Conservation (phyloP, 2,888 invertebrate species). For the Uloborus plumipes region DNA sequence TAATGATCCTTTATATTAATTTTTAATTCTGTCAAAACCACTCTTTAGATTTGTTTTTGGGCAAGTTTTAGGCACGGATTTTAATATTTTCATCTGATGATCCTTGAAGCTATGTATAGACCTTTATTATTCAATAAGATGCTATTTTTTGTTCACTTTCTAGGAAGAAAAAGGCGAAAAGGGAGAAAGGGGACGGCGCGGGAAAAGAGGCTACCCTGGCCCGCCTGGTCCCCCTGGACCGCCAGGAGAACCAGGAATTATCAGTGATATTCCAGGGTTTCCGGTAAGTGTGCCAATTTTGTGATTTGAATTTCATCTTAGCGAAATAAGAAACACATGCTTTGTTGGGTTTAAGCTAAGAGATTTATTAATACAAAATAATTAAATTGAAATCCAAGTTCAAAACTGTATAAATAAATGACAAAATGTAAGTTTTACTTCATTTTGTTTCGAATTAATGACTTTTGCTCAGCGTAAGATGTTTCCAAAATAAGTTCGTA, state of each 20-base stretch:
- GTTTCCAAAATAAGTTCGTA: too few relatives aligned
- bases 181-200: constrained; percentile 75
- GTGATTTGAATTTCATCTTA: too few relatives aligned
- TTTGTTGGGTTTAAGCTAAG: too few relatives aligned
- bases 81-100: neutral
- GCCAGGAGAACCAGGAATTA: constrained; percentile 71
- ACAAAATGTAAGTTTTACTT: neutral
- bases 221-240: constrained; percentile 69
- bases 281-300: constrained; percentile 76
- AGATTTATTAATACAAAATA: too few relatives aligned
- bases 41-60: too few relatives aligned
- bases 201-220: constrained; percentile 76
- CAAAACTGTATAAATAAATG: too few relatives aligned
- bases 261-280: constrained; percentile 84
- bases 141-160: neutral
- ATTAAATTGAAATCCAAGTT: too few relatives aligned
- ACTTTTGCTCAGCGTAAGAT: too few relatives aligned
- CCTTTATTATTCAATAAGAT: neutral
- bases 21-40: too few relatives aligned
- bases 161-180: constrained; percentile 71
- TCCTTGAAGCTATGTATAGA: neutral
- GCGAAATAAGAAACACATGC: too few relatives aligned
- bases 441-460: neutral
- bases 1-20: too few relatives aligned
- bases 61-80: too few relatives aligned